phyloP scores from a whole-genome alignment of 2,113 vertebrate genomes.

The Gallinago paraguaiae region DNA sequence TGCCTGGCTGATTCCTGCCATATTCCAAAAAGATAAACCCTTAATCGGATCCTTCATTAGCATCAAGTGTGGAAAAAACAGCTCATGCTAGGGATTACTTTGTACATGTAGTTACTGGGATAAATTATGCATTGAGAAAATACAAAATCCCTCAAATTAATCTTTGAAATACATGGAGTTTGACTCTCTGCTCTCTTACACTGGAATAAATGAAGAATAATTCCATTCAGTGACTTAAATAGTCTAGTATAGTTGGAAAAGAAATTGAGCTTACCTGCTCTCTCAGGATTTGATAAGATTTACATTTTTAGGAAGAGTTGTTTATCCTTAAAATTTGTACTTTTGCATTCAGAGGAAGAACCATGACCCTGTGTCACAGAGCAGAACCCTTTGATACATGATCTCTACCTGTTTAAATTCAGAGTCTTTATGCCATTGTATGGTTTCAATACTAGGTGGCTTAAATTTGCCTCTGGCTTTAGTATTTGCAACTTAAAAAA shows the following conservation, averaged over 20 bases:
- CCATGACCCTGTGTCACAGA: background rate
- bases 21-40: background rate
- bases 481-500: background rate
- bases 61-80: conserved; percentile 31
- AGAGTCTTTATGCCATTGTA: background rate
- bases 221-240: background rate
- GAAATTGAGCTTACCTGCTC: background rate
- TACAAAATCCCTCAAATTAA: conserved; percentile 36
- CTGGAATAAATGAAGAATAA: background rate
- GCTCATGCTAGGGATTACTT: conserved; percentile 32
- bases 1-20: conserved; percentile 1
- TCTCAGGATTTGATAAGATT: background rate
- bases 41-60: conserved; percentile 53
- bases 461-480: background rate
- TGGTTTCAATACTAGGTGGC: fast-evolving
- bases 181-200: background rate
- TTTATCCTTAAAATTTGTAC: background rate
- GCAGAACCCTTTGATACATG: background rate
- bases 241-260: background rate
- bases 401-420: background rate
- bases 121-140: conserved; percentile 44
- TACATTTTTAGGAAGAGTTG: background rate
- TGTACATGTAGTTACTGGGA: conserved; percentile 19
- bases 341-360: background rate
- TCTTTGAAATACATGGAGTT: conserved; percentile 21